Evolutionary conservation across 2,113 vertebrate species (phyloP).

Genomic region (Chionis minor): DNA sequence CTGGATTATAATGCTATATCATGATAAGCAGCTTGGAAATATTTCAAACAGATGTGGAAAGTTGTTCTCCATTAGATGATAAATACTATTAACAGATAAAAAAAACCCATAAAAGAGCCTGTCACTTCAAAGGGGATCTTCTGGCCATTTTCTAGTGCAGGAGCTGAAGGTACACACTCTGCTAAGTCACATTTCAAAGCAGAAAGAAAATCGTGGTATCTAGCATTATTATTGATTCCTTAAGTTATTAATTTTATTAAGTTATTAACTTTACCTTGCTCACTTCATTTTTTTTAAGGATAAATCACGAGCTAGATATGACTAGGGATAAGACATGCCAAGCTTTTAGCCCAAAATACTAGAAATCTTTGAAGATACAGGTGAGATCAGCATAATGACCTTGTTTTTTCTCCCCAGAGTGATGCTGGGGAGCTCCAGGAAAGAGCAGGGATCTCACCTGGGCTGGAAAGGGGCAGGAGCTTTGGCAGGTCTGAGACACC

Average conservation of each 20-base stretch:
- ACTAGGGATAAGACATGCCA: neutral
- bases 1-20: conserved; percentile 37
- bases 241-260: neutral
- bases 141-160: neutral
- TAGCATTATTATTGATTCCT: neutral
- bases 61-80: conserved; percentile 38
- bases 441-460: neutral
- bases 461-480: neutral
- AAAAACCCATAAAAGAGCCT: neutral
- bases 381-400: neutral
- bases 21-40: conserved; percentile 56
- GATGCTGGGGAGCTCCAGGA: neutral
- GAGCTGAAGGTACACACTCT: neutral
- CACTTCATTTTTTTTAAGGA: neutral
- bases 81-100: conserved; percentile 55
- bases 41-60: conserved; percentile 60
- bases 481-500: neutral
- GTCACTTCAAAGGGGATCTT: conserved; percentile 45
- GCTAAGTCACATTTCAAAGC: neutral
- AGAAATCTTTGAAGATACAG: neutral
- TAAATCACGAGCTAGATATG: neutral
- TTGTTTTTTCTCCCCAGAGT: neutral
- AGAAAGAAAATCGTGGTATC: neutral
- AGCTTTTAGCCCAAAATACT: neutral
- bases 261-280: neutral